These are phyloP conservation scores for Sialis fuliginosa DNA, from an alignment of 2,888 invertebrate species.

Conservation along the genomic window DNA sequence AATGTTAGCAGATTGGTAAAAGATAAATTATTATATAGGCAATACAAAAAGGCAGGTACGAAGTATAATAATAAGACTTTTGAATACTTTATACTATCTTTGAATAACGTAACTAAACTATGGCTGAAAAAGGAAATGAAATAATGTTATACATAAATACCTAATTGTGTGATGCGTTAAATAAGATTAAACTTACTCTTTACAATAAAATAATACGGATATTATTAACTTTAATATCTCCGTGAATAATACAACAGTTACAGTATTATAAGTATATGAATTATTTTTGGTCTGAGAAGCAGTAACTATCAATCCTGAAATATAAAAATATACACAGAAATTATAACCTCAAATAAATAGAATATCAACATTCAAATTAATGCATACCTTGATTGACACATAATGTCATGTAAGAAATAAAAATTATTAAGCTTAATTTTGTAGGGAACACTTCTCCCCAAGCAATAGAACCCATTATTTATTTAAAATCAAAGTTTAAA, in stretches of 20 bases:
- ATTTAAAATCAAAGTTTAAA: too few relatives aligned
- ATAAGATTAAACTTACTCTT: slow-evolving; percentile 31
- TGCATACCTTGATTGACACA: slow-evolving; percentile 79
- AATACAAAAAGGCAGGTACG: slow-evolving; percentile 80
- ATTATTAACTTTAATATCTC: slow-evolving; percentile 70
- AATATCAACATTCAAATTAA: background rate
- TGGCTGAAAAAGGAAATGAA: slow-evolving; percentile 36
- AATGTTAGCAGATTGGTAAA: slow-evolving; percentile 80
- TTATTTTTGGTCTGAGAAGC: slow-evolving; percentile 71
- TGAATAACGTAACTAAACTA: slow-evolving; percentile 31
- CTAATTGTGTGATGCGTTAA: background rate
- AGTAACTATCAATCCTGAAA: slow-evolving; percentile 75
- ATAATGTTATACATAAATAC: background rate
- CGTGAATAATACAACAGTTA: slow-evolving; percentile 73
- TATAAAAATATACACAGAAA: slow-evolving; percentile 6
- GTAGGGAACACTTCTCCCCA: slow-evolving; percentile 68
- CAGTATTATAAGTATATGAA: slow-evolving; percentile 72
- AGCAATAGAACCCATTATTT: slow-evolving; percentile 13
- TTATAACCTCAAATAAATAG: slow-evolving; percentile 7
- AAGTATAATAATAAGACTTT: slow-evolving; percentile 64
- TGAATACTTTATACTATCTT: slow-evolving; percentile 37
- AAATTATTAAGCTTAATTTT: slow-evolving; percentile 60
- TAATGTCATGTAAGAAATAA: slow-evolving; percentile 68
- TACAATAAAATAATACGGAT: slow-evolving; percentile 51
- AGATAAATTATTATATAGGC: slow-evolving; percentile 85